phyloP scores from a whole-genome alignment of 2,113 vertebrate genomes.

The Tonatia bakeri region DNA sequence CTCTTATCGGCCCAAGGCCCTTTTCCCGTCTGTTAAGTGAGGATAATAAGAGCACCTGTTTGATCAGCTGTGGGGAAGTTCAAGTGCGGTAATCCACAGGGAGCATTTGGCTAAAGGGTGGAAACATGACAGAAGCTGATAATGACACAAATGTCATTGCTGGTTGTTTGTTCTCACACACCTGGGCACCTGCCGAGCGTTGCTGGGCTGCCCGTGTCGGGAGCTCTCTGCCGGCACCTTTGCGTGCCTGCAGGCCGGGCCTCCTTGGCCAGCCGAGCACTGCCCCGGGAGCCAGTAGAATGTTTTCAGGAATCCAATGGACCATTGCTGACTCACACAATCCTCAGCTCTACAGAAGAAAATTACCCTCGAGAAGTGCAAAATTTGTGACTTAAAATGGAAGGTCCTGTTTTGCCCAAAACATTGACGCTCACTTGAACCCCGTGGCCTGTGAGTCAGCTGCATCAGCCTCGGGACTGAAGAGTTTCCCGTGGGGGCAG shows the following conservation, averaged over 20 bases:
- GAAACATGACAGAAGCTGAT: background rate
- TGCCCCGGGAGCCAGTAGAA: background rate
- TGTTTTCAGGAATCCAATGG: background rate
- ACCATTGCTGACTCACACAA: background rate
- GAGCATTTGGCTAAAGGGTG: background rate
- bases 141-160: too few species aligned
- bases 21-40: background rate
- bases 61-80: background rate
- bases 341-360: background rate
- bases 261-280: rapidly evolving
- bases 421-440: background rate
- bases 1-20: too few species aligned
- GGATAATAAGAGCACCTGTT: background rate
- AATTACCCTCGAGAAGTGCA: background rate
- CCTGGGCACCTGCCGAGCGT: background rate
- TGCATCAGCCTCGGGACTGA: background rate
- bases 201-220: background rate
- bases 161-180: background rate
- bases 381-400: background rate
- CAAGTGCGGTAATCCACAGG: too few species aligned
- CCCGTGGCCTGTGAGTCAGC: background rate
- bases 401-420: background rate
- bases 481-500: background rate
- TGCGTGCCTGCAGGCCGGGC: background rate
- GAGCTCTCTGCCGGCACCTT: background rate